These are phyloP conservation scores for Ips nitidus DNA, from an alignment of 1,140 invertebrate genomes.

Conservation along the genomic window DNA sequence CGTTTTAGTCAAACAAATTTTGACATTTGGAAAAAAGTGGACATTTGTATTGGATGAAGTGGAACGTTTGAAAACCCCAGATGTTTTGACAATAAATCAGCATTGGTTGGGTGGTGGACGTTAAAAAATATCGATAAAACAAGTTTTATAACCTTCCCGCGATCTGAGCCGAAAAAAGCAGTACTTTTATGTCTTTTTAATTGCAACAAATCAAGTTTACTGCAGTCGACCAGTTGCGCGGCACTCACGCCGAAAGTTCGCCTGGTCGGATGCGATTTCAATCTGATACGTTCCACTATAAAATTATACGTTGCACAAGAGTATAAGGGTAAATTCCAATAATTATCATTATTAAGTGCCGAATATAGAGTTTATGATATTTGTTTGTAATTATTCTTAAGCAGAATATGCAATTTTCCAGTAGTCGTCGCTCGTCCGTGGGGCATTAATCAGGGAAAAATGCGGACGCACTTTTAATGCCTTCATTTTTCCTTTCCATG, in stretches of 20 bases:
- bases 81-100: constrained; percentile 27
- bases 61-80: no score
- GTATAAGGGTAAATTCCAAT: constrained; percentile 52
- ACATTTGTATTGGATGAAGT: not conserved
- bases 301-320: constrained; percentile 50
- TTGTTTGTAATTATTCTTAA: constrained; percentile 51
- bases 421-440: constrained; percentile 46
- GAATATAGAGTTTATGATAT: constrained; percentile 51
- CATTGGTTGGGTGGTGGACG: constrained; percentile 22
- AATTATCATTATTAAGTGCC: constrained; percentile 52
- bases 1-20: not conserved
- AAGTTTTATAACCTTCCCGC: constrained; percentile 39
- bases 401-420: constrained; percentile 51
- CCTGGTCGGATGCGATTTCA: constrained; percentile 35
- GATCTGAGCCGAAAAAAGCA: constrained; percentile 38
- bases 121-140: constrained; percentile 35
- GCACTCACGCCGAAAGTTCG: constrained; percentile 25
- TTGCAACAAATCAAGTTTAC: constrained; percentile 46
- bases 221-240: constrained; percentile 38
- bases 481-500: no score
- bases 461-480: no score
- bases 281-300: constrained; percentile 45
- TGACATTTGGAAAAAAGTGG: not conserved
- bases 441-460: constrained; percentile 45
- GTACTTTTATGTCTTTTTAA: constrained; percentile 49